phyloP scores from a whole-genome alignment of 2,113 vertebrate species.

The Rhea americana region DNA sequence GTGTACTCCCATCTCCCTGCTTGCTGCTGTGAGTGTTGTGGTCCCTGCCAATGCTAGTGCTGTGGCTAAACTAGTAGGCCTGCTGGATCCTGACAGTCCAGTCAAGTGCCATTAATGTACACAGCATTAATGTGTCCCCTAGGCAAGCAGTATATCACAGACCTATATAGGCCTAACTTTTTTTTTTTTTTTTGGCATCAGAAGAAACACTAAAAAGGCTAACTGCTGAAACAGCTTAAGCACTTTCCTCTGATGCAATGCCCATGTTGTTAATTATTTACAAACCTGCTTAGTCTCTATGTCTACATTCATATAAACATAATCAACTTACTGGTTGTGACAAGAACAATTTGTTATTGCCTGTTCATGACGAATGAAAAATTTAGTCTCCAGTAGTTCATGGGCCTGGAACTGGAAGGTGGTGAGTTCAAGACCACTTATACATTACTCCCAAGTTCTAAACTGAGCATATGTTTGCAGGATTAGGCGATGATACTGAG shows the following conservation, averaged over 20 bases:
- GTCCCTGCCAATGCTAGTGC: not conserved
- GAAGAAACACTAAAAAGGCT: not conserved
- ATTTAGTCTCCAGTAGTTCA: not conserved
- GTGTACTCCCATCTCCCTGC: not conserved
- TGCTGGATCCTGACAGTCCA: rapidly evolving
- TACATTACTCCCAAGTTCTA: not conserved
- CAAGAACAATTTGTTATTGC: not conserved
- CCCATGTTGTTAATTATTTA: not conserved
- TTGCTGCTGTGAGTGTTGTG: not conserved
- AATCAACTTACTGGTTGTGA: not conserved
- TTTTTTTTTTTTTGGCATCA: not conserved
- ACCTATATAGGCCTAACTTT: not conserved
- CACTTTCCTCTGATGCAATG: not conserved
- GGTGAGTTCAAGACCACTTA: not conserved
- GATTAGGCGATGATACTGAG: not conserved
- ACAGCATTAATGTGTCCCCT: no score
- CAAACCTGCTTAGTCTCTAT: not conserved
- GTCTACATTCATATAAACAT: not conserved
- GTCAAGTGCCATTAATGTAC: not conserved
- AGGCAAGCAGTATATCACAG: not conserved
- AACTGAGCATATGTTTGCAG: not conserved
- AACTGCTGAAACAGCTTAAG: not conserved
- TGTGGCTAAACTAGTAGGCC: not conserved
- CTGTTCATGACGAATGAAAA: no score
- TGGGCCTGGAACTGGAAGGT: not conserved